Evolutionary conservation across 2,888 invertebrate species (phyloP).

Genomic region (Caenorhabditis sp.): DNA sequence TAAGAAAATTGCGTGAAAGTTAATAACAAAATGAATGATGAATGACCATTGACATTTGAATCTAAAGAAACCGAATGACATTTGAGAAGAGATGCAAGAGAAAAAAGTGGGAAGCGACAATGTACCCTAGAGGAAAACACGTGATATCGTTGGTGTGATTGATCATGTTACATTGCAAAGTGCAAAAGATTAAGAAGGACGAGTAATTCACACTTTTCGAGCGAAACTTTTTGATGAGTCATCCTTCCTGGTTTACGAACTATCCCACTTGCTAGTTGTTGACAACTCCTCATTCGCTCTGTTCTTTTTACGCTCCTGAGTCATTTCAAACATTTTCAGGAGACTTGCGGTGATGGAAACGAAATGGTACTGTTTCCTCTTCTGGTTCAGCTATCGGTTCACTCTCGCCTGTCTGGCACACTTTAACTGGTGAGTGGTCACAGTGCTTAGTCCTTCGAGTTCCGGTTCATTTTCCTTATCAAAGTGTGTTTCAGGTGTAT

Average conservation of each 20-base stretch:
- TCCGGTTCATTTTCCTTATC: background rate
- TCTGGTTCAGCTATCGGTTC: constrained; percentile 77
- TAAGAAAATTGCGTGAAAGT: background rate
- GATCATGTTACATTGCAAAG: constrained; percentile 33
- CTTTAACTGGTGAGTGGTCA: constrained; percentile 71
- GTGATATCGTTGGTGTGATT: constrained; percentile 34
- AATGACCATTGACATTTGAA: constrained; percentile 33
- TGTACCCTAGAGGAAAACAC: constrained; percentile 44
- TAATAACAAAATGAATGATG: background rate
- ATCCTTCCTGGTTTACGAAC: too few relatives aligned
- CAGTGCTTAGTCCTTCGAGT: background rate
- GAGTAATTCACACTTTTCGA: background rate
- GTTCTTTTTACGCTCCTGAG: too few relatives aligned
- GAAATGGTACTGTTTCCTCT: constrained; percentile 69
- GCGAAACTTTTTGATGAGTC: constrained; percentile 14
- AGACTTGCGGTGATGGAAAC: constrained; percentile 49
- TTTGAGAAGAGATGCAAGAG: constrained; percentile 30
- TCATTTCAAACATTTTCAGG: constrained; percentile 1
- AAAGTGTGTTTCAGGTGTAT: constrained; percentile 54
- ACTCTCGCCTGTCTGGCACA: constrained; percentile 76
- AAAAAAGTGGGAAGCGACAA: constrained; percentile 22
- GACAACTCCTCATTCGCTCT: constrained; percentile 12
- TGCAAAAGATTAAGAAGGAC: constrained; percentile 11
- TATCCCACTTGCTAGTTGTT: constrained; percentile 11
- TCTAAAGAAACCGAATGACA: constrained; percentile 31